phyloP scores from a whole-genome alignment of 23 tunicate species.

The Corella eumyota region DNA sequence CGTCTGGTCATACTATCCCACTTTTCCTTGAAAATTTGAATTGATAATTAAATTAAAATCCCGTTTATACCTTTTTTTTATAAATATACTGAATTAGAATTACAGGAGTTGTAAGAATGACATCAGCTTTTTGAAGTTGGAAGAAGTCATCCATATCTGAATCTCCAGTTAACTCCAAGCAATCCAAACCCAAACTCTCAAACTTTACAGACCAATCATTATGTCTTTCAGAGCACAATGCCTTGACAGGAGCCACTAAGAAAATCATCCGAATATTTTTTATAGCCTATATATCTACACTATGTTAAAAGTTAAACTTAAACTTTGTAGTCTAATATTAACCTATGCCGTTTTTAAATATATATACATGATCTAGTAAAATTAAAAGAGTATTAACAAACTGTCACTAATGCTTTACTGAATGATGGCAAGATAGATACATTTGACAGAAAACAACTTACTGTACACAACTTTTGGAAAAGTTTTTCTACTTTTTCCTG shows the following conservation, averaged over 20 bases:
- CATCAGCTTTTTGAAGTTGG: constrained; percentile 60
- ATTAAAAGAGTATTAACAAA: too few species aligned
- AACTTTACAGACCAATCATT: constrained; percentile 62
- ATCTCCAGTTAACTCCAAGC: constrained; percentile 78
- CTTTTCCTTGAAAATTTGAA: constrained; percentile 34
- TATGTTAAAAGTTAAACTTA: too few species aligned
- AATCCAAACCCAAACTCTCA: constrained; percentile 27
- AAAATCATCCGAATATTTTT: neutral
- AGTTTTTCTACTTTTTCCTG: neutral
- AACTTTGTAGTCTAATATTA: neutral
- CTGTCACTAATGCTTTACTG: too few species aligned
- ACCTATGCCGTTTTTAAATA: neutral
- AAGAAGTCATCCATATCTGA: constrained; percentile 56
- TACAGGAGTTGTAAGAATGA: constrained; percentile 76
- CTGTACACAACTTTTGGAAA: constrained; percentile 69
- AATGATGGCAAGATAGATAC: too few species aligned
- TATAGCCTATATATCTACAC: too few species aligned
- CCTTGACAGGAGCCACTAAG: constrained; percentile 83
- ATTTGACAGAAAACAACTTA: constrained; percentile 6
- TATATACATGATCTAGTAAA: neutral
- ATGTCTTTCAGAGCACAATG: constrained; percentile 67
- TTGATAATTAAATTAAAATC: neutral
- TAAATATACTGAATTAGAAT: neutral
- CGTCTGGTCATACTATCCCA: constrained; percentile 89
- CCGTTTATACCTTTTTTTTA: neutral